Percentiles rank a stretch among this genome's conserved stretches.
These are phyloP conservation scores for Panopea generosa DNA, from an alignment of 2,888 invertebrate genomes.

Conservation along the genomic window DNA sequence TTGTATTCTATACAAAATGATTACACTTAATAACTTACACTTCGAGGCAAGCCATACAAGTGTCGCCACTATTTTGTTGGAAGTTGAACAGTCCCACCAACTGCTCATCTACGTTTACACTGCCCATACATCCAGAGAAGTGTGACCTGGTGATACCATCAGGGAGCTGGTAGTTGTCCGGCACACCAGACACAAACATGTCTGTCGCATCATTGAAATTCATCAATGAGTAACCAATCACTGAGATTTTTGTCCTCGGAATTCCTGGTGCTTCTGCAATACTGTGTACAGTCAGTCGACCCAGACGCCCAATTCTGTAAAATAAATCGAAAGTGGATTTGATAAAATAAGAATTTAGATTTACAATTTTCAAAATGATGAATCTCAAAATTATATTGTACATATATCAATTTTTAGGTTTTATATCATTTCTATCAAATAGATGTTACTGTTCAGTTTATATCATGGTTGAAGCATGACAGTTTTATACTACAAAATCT, in stretches of 20 bases:
- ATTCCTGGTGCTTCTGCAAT: conserved; percentile 82
- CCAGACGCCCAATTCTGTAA: conserved; percentile 89
- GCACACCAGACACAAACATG: conserved; percentile 73
- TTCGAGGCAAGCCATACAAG: conserved; percentile 92
- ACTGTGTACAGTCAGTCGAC: conserved; percentile 89
- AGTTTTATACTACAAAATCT: too few species aligned
- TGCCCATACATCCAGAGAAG: conserved; percentile 92
- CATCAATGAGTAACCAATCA: conserved; percentile 88
- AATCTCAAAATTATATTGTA: too few species aligned
- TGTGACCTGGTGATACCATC: conserved; percentile 64
- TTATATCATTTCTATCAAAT: too few species aligned
- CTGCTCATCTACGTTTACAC: conserved; percentile 91
- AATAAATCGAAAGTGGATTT: too few species aligned
- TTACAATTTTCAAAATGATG: too few species aligned
- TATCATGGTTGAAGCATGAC: too few species aligned
- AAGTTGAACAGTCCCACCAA: conserved; percentile 96
- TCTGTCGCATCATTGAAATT: conserved; percentile 85
- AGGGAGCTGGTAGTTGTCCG: conserved; percentile 58
- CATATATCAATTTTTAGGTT: too few species aligned
- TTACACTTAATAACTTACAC: conserved; percentile 87
- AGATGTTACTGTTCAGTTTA: too few species aligned
- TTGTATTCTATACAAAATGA: too few species aligned
- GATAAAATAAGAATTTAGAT: too few species aligned
- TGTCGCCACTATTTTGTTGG: conserved; percentile 67
- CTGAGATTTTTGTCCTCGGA: conserved; percentile 86